Evolutionary conservation across 2,888 invertebrate genomes (phyloP).

Genomic region (Ferdinandea cuprea): DNA sequence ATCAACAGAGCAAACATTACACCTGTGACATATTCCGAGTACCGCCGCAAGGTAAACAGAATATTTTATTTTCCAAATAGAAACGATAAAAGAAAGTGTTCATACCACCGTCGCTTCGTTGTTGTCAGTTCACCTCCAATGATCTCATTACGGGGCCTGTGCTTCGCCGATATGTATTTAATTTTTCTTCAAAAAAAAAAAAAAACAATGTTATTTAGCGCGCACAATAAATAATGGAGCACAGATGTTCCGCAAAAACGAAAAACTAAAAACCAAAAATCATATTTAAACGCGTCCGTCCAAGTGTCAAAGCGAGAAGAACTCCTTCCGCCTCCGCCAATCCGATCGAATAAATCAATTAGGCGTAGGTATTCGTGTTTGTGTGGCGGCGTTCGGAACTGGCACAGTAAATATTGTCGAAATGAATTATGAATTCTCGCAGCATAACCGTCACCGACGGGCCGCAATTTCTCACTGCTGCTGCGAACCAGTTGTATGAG

Average conservation of each 20-base stretch:
- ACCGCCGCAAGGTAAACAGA: not conserved
- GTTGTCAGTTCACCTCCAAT: slow-evolving; percentile 21
- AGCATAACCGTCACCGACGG: slow-evolving; percentile 34
- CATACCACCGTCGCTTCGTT: not conserved
- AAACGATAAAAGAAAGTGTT: not conserved
- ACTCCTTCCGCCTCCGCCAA: slow-evolving; percentile 7
- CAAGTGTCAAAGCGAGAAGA: not conserved
- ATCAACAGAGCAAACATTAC: slow-evolving; percentile 1
- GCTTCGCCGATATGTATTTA: slow-evolving; percentile 8
- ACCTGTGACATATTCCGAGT: no score
- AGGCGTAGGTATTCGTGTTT: not conserved
- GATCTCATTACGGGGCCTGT: slow-evolving; percentile 49
- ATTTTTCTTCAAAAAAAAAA: not conserved
- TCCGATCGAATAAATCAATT: slow-evolving; percentile 42
- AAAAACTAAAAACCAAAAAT: not conserved
- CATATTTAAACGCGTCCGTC: not conserved
- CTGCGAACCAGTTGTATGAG: slow-evolving; percentile 28
- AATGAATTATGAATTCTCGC: slow-evolving; percentile 29
- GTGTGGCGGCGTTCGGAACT: not conserved
- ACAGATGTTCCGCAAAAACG: slow-evolving; percentile 36
- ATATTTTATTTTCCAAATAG: no score
- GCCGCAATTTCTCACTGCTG: slow-evolving; percentile 35
- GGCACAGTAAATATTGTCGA: slow-evolving; percentile 32
- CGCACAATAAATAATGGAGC: slow-evolving; percentile 22
- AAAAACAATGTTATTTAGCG: slow-evolving; percentile 7